phyloP scores from a whole-genome alignment of 2,113 vertebrate genomes.

The Lepus timidus region DNA sequence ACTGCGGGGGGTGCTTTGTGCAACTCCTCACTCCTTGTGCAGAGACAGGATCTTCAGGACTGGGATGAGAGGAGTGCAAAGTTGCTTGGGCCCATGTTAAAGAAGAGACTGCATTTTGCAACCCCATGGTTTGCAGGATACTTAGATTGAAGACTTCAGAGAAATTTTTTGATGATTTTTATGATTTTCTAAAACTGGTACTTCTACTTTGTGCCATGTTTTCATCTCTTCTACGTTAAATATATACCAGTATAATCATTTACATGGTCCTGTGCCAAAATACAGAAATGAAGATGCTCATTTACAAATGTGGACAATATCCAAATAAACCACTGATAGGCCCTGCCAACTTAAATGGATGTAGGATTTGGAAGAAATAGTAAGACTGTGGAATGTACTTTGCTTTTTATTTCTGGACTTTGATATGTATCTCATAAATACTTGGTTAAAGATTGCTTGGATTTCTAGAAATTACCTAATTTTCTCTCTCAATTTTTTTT shows the following conservation, averaged over 20 bases:
- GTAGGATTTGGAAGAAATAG: conserved; percentile 31
- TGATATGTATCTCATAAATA: neutral
- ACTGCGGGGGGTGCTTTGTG: neutral
- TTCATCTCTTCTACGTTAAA: conserved; percentile 62
- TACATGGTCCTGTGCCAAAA: conserved; percentile 57
- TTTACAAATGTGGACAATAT: conserved; percentile 60
- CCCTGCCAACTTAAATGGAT: conserved; percentile 41
- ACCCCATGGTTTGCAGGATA: neutral
- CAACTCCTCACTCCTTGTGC: neutral
- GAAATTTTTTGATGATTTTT: conserved; percentile 27
- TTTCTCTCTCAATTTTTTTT: neutral
- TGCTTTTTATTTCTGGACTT: conserved; percentile 62
- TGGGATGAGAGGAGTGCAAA: neutral
- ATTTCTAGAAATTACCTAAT: conserved; percentile 14
- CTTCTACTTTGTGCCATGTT: conserved; percentile 45
- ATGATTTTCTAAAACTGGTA: conserved; percentile 50
- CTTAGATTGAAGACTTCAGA: neutral
- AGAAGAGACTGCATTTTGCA: neutral
- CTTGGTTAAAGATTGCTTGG: neutral
- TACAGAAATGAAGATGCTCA: conserved; percentile 45
- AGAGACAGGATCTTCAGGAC: neutral
- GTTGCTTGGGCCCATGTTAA: no score
- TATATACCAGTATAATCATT: conserved; percentile 50
- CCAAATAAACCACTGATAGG: conserved; percentile 50
- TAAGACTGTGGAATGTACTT: neutral